Conservation (phyloP, 2,797 vertebrate genomes). For the Prunella strophiata region DNA sequence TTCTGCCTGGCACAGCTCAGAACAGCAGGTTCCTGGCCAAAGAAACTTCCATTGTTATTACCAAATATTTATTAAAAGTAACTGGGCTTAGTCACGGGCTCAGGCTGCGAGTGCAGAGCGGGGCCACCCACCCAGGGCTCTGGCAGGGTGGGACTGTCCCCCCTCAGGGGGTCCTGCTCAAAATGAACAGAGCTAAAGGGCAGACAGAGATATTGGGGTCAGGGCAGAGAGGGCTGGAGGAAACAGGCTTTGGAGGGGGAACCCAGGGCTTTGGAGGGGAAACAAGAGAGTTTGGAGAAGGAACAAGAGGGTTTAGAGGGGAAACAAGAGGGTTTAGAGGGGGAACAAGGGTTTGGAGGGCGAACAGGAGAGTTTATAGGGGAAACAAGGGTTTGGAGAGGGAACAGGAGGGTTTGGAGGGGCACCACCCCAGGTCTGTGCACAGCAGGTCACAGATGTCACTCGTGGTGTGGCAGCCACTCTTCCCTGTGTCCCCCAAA, state of each 20-base stretch:
- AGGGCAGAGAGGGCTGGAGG: not conserved
- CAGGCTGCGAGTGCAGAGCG: not conserved
- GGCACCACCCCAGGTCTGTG: accelerated
- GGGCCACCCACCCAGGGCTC: accelerated
- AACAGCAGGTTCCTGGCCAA: constrained; percentile 5
- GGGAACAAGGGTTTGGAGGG: not conserved
- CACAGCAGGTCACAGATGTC: accelerated
- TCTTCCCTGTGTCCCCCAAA: not conserved
- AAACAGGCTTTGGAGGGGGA: not conserved
- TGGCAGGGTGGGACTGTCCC: not conserved
- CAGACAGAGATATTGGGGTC: not conserved
- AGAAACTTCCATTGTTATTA: not conserved
- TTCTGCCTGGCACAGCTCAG: not conserved
- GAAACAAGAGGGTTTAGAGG: not conserved
- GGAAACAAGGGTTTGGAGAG: not conserved
- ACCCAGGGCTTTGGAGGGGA: not conserved
- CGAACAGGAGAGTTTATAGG: too few relatives aligned
- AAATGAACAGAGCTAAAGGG: not conserved
- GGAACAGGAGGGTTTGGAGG: not conserved
- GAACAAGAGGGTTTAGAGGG: not conserved
- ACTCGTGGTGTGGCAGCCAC: accelerated
- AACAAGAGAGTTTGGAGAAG: not conserved
- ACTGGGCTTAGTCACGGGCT: not conserved
- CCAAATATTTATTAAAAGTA: constrained; percentile 35
- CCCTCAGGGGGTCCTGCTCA: not conserved